phyloP scores from a whole-genome alignment of 1,140 invertebrate genomes.

The Diorhabda elongata region DNA sequence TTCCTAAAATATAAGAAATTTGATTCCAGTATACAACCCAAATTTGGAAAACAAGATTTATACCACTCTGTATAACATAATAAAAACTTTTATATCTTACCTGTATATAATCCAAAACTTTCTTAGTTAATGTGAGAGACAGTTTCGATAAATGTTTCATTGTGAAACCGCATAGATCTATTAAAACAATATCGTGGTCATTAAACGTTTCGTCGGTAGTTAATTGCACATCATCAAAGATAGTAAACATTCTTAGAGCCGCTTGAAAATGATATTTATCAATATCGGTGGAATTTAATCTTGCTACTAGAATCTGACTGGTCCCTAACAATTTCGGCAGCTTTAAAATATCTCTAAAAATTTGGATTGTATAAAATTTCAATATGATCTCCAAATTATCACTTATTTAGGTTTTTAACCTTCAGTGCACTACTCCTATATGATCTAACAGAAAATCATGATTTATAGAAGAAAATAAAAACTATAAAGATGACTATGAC shows the following conservation, averaged over 20 bases:
- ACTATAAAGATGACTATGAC: no score
- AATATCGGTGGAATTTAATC: conserved; percentile 57
- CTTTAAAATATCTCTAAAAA: conserved; percentile 57
- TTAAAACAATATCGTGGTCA: conserved; percentile 65
- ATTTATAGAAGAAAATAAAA: no score
- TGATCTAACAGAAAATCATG: no score
- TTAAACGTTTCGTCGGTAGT: conserved; percentile 52
- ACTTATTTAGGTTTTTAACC: no score
- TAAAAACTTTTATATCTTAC: conserved; percentile 29
- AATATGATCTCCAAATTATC: no score
- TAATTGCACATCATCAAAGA: conserved; percentile 64
- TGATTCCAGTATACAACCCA: neutral
- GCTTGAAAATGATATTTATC: conserved; percentile 64
- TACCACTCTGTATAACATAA: neutral
- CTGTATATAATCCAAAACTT: conserved; percentile 67
- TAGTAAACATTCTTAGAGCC: conserved; percentile 63
- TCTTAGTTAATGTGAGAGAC: conserved; percentile 56
- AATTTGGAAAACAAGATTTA: neutral
- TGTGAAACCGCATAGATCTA: conserved; percentile 61
- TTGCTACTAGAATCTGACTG: conserved; percentile 52
- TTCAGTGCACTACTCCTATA: no score
- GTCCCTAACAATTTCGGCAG: conserved; percentile 49
- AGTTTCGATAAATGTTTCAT: conserved; percentile 58
- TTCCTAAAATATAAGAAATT: conserved; percentile 55
- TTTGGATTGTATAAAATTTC: neutral